Conservation (phyloP, 2,888 invertebrate genomes). For the Pelosia muscerda region DNA sequence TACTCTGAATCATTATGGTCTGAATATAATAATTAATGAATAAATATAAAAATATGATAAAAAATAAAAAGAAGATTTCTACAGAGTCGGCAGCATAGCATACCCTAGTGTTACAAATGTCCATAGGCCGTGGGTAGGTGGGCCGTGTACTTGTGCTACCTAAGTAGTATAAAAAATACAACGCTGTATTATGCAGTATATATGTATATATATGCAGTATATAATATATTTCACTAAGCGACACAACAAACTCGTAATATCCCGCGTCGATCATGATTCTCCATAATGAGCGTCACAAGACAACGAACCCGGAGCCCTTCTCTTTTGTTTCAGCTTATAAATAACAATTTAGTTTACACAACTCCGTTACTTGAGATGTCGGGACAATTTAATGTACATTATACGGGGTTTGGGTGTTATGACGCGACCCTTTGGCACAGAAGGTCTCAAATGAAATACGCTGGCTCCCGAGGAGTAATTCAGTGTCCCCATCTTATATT, state of each 20-base stretch:
- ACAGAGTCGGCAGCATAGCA: too few relatives aligned
- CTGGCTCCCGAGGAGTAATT: constrained; percentile 16
- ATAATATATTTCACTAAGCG: too few relatives aligned
- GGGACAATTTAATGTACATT: constrained; percentile 53
- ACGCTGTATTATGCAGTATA: too few relatives aligned
- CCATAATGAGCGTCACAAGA: background rate
- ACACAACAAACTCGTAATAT: background rate
- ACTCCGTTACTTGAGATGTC: constrained; percentile 55
- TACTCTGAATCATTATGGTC: too few relatives aligned
- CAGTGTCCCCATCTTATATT: constrained; percentile 12
- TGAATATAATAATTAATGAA: too few relatives aligned
- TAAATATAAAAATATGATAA: too few relatives aligned
- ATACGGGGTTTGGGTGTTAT: constrained; percentile 51
- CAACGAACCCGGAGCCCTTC: background rate
- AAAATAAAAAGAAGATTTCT: too few relatives aligned
- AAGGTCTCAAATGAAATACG: constrained; percentile 53
- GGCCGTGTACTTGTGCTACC: too few relatives aligned
- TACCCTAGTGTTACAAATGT: too few relatives aligned
- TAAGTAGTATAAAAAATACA: too few relatives aligned
- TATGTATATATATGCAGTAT: too few relatives aligned
- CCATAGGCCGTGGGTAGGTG: too few relatives aligned
- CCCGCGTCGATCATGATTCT: background rate
- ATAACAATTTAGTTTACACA: constrained; percentile 46
- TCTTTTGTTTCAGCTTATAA: constrained; percentile 37
- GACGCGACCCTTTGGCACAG: constrained; percentile 48